Conservation (phyloP, 53 echinoderm and acorn worm genomes). For the Hippasteria phrygiana region DNA sequence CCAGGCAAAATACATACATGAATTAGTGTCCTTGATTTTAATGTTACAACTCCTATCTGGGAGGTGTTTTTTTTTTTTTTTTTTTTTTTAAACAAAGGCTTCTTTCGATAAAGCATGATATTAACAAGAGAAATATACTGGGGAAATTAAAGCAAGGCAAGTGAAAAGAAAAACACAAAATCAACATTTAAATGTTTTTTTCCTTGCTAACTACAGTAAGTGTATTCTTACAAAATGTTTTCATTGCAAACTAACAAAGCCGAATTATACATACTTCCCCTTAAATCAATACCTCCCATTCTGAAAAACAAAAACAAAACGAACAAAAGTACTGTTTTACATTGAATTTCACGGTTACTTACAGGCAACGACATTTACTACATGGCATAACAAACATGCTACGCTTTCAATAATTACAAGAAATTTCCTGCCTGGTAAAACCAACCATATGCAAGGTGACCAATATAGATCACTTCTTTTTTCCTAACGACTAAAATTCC, state of each 20-base stretch:
- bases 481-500: conserved; percentile 17
- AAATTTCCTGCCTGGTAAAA: not conserved
- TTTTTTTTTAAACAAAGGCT: too few species aligned
- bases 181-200: not conserved
- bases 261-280: conserved; percentile 39
- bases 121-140: not conserved
- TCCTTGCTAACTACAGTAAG: not conserved
- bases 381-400: conserved; percentile 43
- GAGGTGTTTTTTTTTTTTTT: not conserved
- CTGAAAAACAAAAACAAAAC: too few species aligned
- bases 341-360: conserved; percentile 19
- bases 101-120: not conserved
- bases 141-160: not conserved
- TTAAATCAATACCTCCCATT: not conserved
- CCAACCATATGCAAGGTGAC: not conserved
- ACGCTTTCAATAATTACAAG: conserved; percentile 27
- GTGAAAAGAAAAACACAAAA: conserved; percentile 1
- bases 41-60: not conserved
- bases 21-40: not conserved
- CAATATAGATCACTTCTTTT: not conserved
- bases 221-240: not conserved
- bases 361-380: conserved; percentile 53
- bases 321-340: conserved; percentile 56
- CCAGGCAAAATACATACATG: not conserved
- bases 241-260: conserved; percentile 3